Conservation (phyloP, 2,888 invertebrate genomes). For the Hyles lineata region DNA sequence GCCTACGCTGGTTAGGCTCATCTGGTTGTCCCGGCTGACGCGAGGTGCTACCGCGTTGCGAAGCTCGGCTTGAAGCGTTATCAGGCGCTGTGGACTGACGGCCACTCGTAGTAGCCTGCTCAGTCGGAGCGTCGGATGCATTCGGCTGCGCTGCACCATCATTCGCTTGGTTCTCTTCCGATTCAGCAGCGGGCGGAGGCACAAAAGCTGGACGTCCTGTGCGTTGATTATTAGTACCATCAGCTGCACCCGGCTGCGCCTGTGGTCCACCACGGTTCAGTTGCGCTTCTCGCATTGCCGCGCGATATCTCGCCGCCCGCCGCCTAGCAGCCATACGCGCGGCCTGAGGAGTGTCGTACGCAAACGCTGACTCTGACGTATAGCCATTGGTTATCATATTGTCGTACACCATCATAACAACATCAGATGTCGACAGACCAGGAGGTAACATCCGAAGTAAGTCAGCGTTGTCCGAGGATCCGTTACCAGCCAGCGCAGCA, state of each 20-base stretch:
- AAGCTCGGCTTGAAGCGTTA: neutral
- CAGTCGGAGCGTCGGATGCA: neutral
- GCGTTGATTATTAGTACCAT: neutral
- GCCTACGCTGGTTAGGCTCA: neutral
- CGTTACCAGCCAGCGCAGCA: neutral
- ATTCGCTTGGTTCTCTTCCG: neutral
- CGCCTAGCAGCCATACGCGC: neutral
- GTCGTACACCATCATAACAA: neutral
- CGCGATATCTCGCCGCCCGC: neutral
- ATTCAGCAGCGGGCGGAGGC: neutral
- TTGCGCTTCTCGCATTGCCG: neutral
- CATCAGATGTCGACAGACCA: neutral
- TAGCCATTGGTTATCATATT: neutral
- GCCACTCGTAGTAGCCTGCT: neutral
- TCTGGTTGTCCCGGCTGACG: neutral
- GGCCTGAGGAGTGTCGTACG: neutral
- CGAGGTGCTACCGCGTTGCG: neutral
- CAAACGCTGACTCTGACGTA: neutral
- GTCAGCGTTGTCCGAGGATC: neutral
- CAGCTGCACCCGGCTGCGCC: neutral
- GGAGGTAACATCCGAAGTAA: neutral
- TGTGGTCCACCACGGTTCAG: neutral
- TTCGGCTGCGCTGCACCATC: neutral
- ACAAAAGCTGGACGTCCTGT: neutral
- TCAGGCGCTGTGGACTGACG: neutral